Conservation (phyloP, 2,888 invertebrate species). For the Phasia obesa region DNA sequence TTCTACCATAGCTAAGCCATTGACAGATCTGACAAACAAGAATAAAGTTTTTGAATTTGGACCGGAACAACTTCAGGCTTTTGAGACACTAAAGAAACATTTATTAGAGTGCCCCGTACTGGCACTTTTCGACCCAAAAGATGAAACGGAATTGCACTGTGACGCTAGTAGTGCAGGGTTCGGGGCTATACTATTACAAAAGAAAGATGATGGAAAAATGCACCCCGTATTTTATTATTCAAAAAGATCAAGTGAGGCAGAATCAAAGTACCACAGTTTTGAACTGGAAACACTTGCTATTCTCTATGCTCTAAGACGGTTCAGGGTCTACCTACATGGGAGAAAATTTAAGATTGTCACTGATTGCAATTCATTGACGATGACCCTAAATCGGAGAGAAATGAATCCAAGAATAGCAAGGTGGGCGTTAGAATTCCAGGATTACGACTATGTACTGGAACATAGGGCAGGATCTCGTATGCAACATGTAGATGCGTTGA, state of each 20-base stretch:
- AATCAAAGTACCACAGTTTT: background rate
- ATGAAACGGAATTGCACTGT: background rate
- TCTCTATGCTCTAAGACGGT: background rate
- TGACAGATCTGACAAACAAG: background rate
- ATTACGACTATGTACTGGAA: background rate
- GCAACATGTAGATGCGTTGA: no score
- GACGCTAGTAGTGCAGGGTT: background rate
- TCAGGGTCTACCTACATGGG: background rate
- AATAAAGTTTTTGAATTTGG: background rate
- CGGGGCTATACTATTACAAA: no score
- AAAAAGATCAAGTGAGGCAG: background rate
- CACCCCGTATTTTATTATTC: no score
- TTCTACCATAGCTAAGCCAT: background rate
- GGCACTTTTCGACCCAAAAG: background rate
- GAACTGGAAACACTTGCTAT: background rate
- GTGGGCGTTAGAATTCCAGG: background rate
- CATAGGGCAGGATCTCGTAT: no score
- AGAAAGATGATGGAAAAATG: no score
- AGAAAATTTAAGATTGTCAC: conserved; percentile 3
- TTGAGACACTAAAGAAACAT: no score
- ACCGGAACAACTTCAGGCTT: background rate
- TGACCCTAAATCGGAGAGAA: background rate
- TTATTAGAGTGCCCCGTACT: background rate
- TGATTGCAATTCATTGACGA: background rate
- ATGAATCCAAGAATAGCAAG: background rate